phyloP scores from a whole-genome alignment of 2,797 vertebrate species.

The Babyrousa celebensis region DNA sequence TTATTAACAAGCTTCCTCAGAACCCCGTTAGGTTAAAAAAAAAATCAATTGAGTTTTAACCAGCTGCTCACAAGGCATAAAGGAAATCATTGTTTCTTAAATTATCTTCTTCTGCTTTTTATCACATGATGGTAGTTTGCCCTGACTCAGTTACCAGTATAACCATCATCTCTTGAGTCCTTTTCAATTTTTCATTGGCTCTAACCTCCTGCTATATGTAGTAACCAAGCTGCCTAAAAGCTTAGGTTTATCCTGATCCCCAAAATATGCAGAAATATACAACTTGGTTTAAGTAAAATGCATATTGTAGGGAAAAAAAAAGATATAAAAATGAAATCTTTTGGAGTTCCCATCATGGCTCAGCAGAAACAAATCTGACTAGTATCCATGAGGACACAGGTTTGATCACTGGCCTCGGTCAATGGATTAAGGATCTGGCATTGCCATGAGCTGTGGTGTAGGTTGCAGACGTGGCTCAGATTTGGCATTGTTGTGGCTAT shows the following conservation, averaged over 20 bases:
- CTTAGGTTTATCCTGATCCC: conserved; percentile 20
- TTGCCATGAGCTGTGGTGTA: no score
- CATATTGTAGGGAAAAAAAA: background rate
- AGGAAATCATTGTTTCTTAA: conserved; percentile 34
- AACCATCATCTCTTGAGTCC: conserved; percentile 35
- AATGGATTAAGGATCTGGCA: no score
- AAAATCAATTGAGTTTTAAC: conserved; percentile 27
- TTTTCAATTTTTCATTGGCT: conserved; percentile 64
- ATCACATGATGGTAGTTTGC: conserved; percentile 4
- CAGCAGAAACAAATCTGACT: no score
- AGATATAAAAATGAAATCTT: background rate
- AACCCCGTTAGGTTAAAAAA: background rate
- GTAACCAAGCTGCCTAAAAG: conserved; percentile 51
- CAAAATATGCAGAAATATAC: background rate
- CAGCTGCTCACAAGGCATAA: conserved; percentile 11
- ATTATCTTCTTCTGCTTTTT: conserved; percentile 44
- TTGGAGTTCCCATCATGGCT: background rate
- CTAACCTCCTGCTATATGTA: background rate
- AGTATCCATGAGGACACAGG: no score
- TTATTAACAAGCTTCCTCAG: conserved; percentile 60
- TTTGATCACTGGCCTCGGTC: no score
- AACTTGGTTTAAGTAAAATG: conserved; percentile 22
- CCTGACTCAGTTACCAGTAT: background rate
- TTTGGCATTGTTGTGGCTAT: no score
- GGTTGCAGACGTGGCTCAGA: no score